A percentile compares a stretch with the other conserved stretches of the same genome.
Conservation (phyloP, 2,113 vertebrate species). For the Prunella himalayana region DNA sequence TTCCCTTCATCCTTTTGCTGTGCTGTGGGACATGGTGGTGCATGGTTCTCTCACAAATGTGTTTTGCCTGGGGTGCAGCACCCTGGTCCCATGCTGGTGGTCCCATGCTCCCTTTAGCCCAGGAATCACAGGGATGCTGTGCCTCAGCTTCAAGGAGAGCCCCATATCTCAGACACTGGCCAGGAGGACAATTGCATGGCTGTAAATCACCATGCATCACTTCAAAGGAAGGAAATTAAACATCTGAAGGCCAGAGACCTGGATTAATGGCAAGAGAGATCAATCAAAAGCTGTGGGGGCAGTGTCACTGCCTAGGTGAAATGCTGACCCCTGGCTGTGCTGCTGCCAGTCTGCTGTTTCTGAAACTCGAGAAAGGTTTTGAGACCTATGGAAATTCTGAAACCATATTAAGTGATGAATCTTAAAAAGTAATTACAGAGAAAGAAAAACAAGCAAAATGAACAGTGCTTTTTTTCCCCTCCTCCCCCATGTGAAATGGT, state of each 20-base stretch:
- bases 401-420: background rate
- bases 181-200: background rate
- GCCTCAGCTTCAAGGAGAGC: background rate
- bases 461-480: background rate
- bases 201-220: background rate
- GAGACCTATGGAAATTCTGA: background rate
- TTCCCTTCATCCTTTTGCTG: background rate
- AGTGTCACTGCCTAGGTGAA: background rate
- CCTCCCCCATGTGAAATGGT: background rate
- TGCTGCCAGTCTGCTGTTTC: background rate
- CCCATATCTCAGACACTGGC: background rate
- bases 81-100: background rate
- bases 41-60: background rate
- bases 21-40: background rate
- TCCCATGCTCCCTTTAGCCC: background rate
- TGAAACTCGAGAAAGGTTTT: background rate
- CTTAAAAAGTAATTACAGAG: background rate
- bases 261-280: background rate
- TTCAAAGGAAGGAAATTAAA: background rate
- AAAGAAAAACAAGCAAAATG: background rate
- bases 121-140: background rate
- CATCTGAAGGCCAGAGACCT: background rate
- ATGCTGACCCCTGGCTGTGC: background rate
- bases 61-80: accelerated
- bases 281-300: background rate